phyloP scores from a whole-genome alignment of 2,797 vertebrate species.

The Cyclopterus lumpus region DNA sequence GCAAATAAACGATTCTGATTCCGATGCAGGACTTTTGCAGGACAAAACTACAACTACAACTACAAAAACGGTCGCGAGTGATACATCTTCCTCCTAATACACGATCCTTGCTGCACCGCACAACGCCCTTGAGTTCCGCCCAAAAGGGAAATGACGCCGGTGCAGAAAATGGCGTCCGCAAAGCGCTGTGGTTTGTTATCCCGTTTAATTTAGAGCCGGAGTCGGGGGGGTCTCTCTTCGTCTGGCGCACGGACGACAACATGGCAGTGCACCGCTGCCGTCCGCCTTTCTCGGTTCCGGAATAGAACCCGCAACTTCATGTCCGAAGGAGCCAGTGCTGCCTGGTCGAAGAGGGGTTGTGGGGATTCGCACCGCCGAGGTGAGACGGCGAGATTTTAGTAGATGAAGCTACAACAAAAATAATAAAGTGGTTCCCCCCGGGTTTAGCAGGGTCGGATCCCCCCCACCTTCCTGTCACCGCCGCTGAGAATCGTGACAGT shows the following conservation, averaged over 20 bases:
- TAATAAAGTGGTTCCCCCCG: too few species aligned
- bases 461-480: neutral
- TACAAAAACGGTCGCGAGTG: neutral
- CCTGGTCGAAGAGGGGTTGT: constrained; percentile 85
- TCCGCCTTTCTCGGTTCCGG: constrained; percentile 68
- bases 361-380: constrained; percentile 86
- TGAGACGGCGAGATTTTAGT: constrained; percentile 69
- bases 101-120: constrained; percentile 39
- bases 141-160: constrained; percentile 82
- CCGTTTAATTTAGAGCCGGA: constrained; percentile 55
- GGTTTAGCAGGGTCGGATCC: too few species aligned
- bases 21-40: too few species aligned
- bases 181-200: constrained; percentile 66
- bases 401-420: too few species aligned
- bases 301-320: constrained; percentile 77
- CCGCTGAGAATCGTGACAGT: constrained; percentile 26
- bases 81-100: rapidly evolving
- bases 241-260: constrained; percentile 40
- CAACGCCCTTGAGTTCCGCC: constrained; percentile 76
- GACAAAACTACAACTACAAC: too few species aligned
- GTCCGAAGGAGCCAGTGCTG: constrained; percentile 83
- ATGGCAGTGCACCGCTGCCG: constrained; percentile 66
- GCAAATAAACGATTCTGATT: too few species aligned
- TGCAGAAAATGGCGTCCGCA: constrained; percentile 84
- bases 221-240: constrained; percentile 36